Evolutionary conservation across 2,888 invertebrate species (phyloP).

Genomic region (Trichopoda pennipes): DNA sequence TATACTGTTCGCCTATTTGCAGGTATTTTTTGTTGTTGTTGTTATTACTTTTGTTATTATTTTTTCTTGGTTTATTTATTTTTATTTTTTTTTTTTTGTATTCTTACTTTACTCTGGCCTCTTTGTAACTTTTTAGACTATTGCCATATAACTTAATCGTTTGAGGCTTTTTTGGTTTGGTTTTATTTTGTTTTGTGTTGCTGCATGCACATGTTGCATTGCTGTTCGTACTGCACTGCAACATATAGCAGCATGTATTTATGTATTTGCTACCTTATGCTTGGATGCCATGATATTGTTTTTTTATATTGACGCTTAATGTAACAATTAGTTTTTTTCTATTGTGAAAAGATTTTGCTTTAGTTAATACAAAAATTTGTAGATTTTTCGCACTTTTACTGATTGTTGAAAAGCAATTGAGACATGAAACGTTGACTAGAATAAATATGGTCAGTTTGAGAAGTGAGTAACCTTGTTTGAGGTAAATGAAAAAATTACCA

Average conservation of each 20-base stretch:
- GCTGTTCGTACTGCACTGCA: conserved; percentile 22
- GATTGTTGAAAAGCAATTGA: conserved; percentile 8
- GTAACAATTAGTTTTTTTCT: conserved; percentile 64
- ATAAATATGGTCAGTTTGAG: neutral
- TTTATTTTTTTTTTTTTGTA: neutral
- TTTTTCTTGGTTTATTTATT: conserved; percentile 14
- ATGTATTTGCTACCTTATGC: conserved; percentile 33
- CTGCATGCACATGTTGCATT: conserved; percentile 53
- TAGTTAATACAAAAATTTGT: conserved; percentile 55
- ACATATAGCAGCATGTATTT: conserved; percentile 32
- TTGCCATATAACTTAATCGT: conserved; percentile 69
- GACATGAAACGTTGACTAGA: conserved; percentile 3
- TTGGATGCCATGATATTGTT: conserved; percentile 61
- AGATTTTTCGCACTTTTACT: conserved; percentile 59
- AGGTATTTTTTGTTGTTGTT: conserved; percentile 16
- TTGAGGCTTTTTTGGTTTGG: conserved; percentile 64
- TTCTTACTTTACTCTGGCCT: conserved; percentile 42
- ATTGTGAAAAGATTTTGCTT: conserved; percentile 34
- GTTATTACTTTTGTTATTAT: neutral
- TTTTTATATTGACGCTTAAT: conserved; percentile 66
- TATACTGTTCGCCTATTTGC: conserved; percentile 55
- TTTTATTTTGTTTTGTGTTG: conserved; percentile 39
- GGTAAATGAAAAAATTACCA: conserved; percentile 6
- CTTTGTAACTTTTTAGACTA: conserved; percentile 48
- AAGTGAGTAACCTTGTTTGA: conserved; percentile 9